Conservation (phyloP, 2,888 invertebrate species). For the Eupithecia subfuscata region DNA sequence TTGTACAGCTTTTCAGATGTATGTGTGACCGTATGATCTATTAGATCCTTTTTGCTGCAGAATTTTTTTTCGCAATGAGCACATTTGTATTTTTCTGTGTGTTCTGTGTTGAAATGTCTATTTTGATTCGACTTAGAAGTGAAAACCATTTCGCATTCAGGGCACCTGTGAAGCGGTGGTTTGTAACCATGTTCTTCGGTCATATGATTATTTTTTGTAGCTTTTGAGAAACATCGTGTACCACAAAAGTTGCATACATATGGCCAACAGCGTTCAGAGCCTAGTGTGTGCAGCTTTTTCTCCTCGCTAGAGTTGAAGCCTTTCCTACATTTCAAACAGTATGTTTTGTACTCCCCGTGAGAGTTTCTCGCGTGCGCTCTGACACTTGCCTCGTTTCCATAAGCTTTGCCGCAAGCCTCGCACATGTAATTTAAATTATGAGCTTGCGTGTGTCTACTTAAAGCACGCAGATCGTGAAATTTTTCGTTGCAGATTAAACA, state of each 20-base stretch:
- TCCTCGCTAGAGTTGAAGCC: constrained; percentile 40
- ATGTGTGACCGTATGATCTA: constrained; percentile 36
- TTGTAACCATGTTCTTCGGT: constrained; percentile 45
- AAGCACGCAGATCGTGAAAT: constrained; percentile 36
- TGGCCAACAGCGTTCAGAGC: constrained; percentile 48
- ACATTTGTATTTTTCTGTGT: constrained; percentile 43
- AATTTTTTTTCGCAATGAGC: constrained; percentile 38
- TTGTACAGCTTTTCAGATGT: constrained; percentile 37
- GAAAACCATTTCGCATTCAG: constrained; percentile 52
- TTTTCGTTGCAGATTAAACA: constrained; percentile 37
- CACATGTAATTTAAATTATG: constrained; percentile 42
- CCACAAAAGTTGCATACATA: constrained; percentile 50
- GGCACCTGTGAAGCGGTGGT: constrained; percentile 45
- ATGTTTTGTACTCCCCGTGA: constrained; percentile 32
- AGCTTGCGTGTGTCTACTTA: constrained; percentile 40
- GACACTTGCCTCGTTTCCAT: constrained; percentile 32
- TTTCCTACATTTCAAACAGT: constrained; percentile 39
- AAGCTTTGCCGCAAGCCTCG: constrained; percentile 43
- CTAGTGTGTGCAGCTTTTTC: constrained; percentile 43
- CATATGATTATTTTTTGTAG: constrained; percentile 45
- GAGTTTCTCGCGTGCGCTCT: constrained; percentile 34
- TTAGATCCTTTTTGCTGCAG: constrained; percentile 30
- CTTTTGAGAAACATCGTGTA: constrained; percentile 47
- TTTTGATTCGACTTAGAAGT: constrained; percentile 41
- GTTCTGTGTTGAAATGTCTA: constrained; percentile 46